Conservation (phyloP, 2,797 vertebrate genomes). For the Notolepis coatsorum region DNA sequence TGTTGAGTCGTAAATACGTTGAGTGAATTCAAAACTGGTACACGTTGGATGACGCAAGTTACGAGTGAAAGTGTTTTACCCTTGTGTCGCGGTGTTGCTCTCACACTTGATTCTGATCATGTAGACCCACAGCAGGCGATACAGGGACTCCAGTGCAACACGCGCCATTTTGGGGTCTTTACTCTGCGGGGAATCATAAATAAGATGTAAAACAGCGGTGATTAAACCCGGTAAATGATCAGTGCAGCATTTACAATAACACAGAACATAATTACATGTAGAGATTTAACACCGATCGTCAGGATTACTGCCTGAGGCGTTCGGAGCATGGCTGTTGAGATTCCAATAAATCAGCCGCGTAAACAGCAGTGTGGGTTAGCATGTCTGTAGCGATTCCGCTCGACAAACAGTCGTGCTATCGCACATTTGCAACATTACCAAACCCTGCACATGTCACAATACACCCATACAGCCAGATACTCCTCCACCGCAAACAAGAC, state of each 20-base stretch:
- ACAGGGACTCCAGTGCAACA: constrained; percentile 97
- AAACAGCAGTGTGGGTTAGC: neutral
- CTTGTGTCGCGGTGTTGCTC: constrained; percentile 99
- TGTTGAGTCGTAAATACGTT: too few relatives aligned
- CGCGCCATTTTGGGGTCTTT: constrained; percentile 99
- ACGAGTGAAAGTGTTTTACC: constrained; percentile 75
- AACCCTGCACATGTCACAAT: neutral
- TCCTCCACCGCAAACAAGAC: neutral
- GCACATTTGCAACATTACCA: neutral
- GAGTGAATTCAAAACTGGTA: neutral
- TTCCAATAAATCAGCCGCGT: neutral
- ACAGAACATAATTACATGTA: neutral
- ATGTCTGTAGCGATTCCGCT: neutral
- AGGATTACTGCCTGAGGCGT: neutral
- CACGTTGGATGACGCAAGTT: neutral
- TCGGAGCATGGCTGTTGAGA: neutral
- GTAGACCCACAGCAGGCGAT: constrained; percentile 98
- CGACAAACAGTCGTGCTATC: neutral
- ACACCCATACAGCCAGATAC: neutral
- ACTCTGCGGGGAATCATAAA: constrained; percentile 87
- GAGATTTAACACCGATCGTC: neutral
- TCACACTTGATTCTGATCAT: constrained; percentile 99
- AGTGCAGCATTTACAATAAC: neutral
- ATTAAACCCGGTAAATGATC: neutral
- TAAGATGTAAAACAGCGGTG: too few relatives aligned